A percentile compares a stretch with the other conserved stretches of the same genome.
phyloP scores from a whole-genome alignment of 1,140 invertebrate genomes.

The Arctopsyche grandis region DNA sequence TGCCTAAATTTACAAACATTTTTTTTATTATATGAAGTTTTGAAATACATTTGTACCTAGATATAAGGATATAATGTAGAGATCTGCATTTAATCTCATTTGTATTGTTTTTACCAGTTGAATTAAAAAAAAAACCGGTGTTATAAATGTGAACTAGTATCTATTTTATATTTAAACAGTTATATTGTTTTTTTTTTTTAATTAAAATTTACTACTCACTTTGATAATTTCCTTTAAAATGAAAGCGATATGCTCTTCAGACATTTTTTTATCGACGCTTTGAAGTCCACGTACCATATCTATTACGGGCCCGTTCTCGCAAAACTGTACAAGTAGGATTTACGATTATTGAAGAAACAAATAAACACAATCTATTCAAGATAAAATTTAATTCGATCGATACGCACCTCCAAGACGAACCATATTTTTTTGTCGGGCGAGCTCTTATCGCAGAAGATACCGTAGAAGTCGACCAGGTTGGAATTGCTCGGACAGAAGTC shows the following conservation, averaged over 20 bases:
- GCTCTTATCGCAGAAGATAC: constrained; percentile 78
- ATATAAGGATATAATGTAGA: too few species aligned
- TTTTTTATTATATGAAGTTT: too few species aligned
- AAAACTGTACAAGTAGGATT: constrained; percentile 69
- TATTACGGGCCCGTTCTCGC: constrained; percentile 82
- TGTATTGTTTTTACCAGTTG: background rate
- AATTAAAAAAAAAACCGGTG: too few species aligned
- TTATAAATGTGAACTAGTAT: too few species aligned
- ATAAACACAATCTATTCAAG: background rate
- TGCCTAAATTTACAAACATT: constrained; percentile 67
- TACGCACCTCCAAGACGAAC: constrained; percentile 88
- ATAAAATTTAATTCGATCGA: background rate
- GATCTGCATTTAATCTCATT: background rate
- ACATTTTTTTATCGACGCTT: constrained; percentile 76
- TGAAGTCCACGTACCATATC: constrained; percentile 79
- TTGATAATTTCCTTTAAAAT: constrained; percentile 87
- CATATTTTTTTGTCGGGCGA: constrained; percentile 80
- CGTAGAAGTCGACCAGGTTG: constrained; percentile 87
- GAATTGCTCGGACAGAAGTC: constrained; percentile 77
- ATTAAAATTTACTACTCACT: constrained; percentile 64
- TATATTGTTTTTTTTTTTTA: background rate
- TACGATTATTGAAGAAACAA: constrained; percentile 9
- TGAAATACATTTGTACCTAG: background rate
- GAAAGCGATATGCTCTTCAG: constrained; percentile 87
- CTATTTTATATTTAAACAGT: too few species aligned